Base-by-base conservation (phyloP, 1,140 invertebrate genomes). In the Drosophila baimaii region DNA sequence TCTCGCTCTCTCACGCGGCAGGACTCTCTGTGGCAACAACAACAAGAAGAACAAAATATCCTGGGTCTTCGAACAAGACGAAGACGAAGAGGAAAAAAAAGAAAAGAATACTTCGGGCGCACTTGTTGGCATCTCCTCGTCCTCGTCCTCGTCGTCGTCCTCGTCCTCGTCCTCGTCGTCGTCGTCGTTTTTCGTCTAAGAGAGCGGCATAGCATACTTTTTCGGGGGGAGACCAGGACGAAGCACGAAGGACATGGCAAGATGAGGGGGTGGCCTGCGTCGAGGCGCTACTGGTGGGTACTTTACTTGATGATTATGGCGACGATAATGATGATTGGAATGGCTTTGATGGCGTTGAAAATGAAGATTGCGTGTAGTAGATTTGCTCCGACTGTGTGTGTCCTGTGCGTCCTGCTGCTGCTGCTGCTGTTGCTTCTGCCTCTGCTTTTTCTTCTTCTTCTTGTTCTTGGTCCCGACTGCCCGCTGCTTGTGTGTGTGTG, bases 261-360 rank as follows among this genome's bases (percentile, higher is more conserved):
- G 47, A 17, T 13, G 70, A 46, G 39, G 35, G 41, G 55, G 27
- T 58, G 55, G 35, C 64, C 70, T 73, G 74, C 63, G 64, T 69
- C 57, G 61, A 61, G 62, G 82, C 83, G 64, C 90, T 86, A 91
- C 90, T 90, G 90, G 90, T 91, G 90, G 90, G 90, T 91, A 88
- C 86, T 91, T 91, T 90, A 77, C 81, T 89, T 91, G 90, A 91
- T 91, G 90, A 91, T 91, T 91, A 91, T 91, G 90, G 90, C 90
- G 90, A 91, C 90, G 90, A 91, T 91, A 91, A 91, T 91, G 90
- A 91, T 91, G 90, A 91, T 91, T 91, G 90, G 86, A 91, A 91
- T 91, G 90, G 90, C 77, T 91, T 91, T 91, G 90, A 91, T 91
- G 90, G 90, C 90, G 90, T 91, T 91, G 81, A 90, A 91, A 91